Evolutionary conservation across 2,113 vertebrate species (phyloP).

Genomic region (Poeciliopsis occidentalis): DNA sequence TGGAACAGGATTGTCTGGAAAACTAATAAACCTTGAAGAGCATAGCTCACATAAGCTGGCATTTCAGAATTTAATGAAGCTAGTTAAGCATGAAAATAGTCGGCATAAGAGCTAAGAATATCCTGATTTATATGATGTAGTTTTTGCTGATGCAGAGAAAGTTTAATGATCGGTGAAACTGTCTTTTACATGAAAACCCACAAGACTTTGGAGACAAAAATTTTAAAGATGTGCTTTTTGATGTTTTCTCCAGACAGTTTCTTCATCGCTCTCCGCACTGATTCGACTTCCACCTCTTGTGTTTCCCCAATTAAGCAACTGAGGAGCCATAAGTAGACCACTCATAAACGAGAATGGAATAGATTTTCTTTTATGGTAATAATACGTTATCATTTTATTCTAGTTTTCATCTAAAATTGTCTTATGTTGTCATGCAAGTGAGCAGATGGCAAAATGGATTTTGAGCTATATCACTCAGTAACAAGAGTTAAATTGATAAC

Average conservation of each 20-base stretch:
- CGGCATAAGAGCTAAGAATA: conserved; percentile 45
- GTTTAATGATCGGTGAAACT: conserved; percentile 61
- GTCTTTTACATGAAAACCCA: conserved; percentile 54
- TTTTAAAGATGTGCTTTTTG: conserved; percentile 39
- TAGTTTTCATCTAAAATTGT: conserved; percentile 2
- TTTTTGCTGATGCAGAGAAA: conserved; percentile 61
- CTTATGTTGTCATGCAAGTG: conserved; percentile 6
- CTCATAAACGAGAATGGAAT: conserved; percentile 33
- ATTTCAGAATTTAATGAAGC: conserved; percentile 59
- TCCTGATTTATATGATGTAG: conserved; percentile 52
- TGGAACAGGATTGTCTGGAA: conserved; percentile 17
- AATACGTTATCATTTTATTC: conserved; percentile 12
- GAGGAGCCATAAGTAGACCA: conserved; percentile 28
- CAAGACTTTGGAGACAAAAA: conserved; percentile 12
- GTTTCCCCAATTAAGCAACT: conserved; percentile 25
- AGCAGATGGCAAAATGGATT: conserved; percentile 15
- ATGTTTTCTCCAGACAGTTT: conserved; percentile 48
- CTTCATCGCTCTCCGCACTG: conserved; percentile 34
- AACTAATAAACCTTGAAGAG: conserved; percentile 35
- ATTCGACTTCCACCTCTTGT: conserved; percentile 35
- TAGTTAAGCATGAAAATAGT: conserved; percentile 32
- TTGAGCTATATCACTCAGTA: too few relatives aligned
- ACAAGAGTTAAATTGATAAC: too few relatives aligned
- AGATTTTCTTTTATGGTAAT: conserved; percentile 33
- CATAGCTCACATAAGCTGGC: conserved; percentile 46